phyloP scores from a whole-genome alignment of 2,888 invertebrate genomes.

The Cerceris rybyensis region DNA sequence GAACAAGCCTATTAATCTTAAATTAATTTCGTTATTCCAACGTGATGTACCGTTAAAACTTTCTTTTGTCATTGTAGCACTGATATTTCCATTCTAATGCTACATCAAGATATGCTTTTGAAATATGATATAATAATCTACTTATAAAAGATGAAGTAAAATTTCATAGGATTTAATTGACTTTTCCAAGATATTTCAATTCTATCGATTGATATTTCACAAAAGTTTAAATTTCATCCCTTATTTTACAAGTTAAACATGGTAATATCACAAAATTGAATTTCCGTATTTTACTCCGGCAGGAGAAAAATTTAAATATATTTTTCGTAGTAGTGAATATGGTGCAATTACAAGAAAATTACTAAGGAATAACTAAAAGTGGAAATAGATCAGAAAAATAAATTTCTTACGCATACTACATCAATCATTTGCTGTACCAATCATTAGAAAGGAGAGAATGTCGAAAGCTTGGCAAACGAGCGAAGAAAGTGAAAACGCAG shows the following conservation, averaged over 20 bases:
- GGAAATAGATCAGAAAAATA: too few relatives aligned
- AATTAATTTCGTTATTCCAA: conserved; percentile 51
- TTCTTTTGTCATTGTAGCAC: background rate
- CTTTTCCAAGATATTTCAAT: background rate
- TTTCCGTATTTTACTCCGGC: too few relatives aligned
- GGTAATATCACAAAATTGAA: too few relatives aligned
- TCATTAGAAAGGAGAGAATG: background rate
- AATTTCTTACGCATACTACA: background rate
- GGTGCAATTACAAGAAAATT: background rate
- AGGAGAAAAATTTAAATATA: too few relatives aligned
- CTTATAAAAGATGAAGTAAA: too few relatives aligned
- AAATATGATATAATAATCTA: background rate
- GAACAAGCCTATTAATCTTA: conserved; percentile 56
- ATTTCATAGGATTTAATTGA: background rate
- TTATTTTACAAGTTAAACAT: too few relatives aligned
- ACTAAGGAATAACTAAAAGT: too few relatives aligned
- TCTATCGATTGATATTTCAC: too few relatives aligned
- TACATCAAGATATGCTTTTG: background rate
- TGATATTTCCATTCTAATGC: background rate
- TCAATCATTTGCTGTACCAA: background rate
- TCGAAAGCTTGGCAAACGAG: background rate
- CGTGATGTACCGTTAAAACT: background rate
- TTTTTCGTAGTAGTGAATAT: background rate
- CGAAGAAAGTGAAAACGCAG: conserved; percentile 15
- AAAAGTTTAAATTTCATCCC: too few relatives aligned